These are phyloP conservation scores for Hippocampus abdominalis DNA, from an alignment of 2,113 vertebrate genomes.

Conservation along the genomic window DNA sequence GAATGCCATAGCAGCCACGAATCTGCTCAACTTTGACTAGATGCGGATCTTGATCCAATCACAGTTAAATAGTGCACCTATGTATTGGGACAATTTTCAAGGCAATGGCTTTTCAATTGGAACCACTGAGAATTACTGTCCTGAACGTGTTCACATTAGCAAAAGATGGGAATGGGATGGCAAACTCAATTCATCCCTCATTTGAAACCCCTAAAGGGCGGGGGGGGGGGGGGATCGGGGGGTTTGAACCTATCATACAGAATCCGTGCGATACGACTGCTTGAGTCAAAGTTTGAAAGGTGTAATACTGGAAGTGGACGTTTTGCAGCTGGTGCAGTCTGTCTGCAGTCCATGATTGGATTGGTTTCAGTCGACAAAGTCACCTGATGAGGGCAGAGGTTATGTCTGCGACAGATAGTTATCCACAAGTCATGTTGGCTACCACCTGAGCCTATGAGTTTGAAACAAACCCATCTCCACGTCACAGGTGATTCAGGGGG, in stretches of 20 bases:
- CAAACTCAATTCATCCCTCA: background rate
- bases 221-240: no score
- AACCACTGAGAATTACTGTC: no score
- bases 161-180: background rate
- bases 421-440: slow-evolving; percentile 44
- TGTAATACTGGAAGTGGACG: background rate
- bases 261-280: background rate
- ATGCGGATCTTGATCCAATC: no score
- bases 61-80: no score
- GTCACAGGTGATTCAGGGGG: slow-evolving; percentile 40
- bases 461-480: slow-evolving; percentile 28
- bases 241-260: background rate
- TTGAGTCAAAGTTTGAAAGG: background rate
- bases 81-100: no score
- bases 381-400: slow-evolving; percentile 49
- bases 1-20: no score
- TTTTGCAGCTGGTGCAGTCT: slow-evolving; percentile 11
- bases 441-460: slow-evolving; percentile 23
- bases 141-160: no score
- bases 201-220: background rate
- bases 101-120: no score
- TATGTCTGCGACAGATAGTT: slow-evolving; percentile 25
- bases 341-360: slow-evolving; percentile 27
- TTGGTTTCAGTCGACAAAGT: slow-evolving; percentile 40
- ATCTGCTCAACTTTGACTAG: no score